Conservation (phyloP, 2,888 invertebrate species). For the Augiades crinisus region DNA sequence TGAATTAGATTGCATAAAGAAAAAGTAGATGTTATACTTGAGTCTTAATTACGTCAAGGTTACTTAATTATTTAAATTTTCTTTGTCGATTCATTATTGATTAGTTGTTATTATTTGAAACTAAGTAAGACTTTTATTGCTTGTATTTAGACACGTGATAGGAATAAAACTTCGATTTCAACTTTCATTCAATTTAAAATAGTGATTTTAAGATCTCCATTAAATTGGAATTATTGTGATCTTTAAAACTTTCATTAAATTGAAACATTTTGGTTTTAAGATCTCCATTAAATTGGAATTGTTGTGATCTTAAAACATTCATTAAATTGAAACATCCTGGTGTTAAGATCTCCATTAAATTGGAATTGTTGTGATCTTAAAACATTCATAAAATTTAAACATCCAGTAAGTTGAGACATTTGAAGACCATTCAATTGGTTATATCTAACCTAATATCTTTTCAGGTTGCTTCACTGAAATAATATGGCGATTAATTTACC, state of each 20-base stretch:
- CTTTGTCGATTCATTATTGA: no score
- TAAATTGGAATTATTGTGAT: not conserved
- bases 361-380: not conserved
- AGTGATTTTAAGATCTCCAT: not conserved
- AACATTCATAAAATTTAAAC: slow-evolving; percentile 15
- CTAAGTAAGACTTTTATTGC: no score
- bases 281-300: not conserved
- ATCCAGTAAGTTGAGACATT: no score
- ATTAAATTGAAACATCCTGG: slow-evolving; percentile 7
- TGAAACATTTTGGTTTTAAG: not conserved
- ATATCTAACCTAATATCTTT: not conserved
- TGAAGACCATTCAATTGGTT: not conserved
- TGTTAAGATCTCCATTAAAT: not conserved
- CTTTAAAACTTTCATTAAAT: slow-evolving; percentile 11
- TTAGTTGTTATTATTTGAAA: no score
- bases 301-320: not conserved
- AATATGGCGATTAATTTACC: slow-evolving; percentile 19
- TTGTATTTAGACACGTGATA: no score
- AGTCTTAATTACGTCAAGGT: no score
- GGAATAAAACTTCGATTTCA: not conserved
- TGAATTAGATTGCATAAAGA: no score
- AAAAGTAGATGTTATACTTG: no score
- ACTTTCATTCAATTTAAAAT: slow-evolving; percentile 8
- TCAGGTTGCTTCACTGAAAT: slow-evolving; percentile 13
- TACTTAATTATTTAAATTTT: no score